Percentiles rank a stretch among this genome's conserved stretches.
phyloP scores from a whole-genome alignment of 2,888 invertebrate species.

The Slavum lentiscoides region DNA sequence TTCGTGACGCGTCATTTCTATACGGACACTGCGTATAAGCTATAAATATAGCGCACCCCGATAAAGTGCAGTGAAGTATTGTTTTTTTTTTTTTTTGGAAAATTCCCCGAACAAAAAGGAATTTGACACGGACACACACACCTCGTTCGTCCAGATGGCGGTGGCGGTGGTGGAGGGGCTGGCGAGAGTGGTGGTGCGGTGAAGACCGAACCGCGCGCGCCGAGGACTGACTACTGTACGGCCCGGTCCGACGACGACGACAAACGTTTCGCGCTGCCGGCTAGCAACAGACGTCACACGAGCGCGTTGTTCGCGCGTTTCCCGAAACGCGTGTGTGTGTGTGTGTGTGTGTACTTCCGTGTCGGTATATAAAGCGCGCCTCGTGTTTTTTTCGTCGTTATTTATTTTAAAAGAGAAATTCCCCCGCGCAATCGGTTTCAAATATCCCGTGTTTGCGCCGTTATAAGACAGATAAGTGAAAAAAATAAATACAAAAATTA shows the following conservation, averaged over 20 bases:
- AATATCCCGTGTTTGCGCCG: too few species aligned
- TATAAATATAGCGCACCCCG: too few species aligned
- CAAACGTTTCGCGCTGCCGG: slow-evolving; percentile 43
- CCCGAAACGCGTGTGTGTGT: neutral
- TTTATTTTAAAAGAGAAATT: too few species aligned
- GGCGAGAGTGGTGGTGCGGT: neutral
- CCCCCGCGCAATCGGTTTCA: neutral
- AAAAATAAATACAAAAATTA: neutral
- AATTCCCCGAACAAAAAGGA: too few species aligned
- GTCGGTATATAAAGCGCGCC: too few species aligned
- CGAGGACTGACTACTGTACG: neutral
- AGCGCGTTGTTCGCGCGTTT: neutral
- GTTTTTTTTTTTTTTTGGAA: too few species aligned
- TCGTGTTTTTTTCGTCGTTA: too few species aligned
- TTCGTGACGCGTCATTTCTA: too few species aligned
- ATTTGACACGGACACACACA: too few species aligned
- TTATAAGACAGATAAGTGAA: too few species aligned
- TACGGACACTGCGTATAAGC: too few species aligned
- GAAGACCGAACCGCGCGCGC: neutral
- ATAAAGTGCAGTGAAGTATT: too few species aligned
- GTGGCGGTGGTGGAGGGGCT: neutral
- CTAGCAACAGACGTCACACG: slow-evolving; percentile 21
- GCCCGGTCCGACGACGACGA: slow-evolving; percentile 20
- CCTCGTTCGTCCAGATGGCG: neutral
- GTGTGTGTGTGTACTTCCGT: neutral